Evolutionary conservation across 2,113 vertebrate genomes (phyloP), one percentile per base, ranked within the genome.

Genomic region (Chascanopsetta lugubris): DNA sequence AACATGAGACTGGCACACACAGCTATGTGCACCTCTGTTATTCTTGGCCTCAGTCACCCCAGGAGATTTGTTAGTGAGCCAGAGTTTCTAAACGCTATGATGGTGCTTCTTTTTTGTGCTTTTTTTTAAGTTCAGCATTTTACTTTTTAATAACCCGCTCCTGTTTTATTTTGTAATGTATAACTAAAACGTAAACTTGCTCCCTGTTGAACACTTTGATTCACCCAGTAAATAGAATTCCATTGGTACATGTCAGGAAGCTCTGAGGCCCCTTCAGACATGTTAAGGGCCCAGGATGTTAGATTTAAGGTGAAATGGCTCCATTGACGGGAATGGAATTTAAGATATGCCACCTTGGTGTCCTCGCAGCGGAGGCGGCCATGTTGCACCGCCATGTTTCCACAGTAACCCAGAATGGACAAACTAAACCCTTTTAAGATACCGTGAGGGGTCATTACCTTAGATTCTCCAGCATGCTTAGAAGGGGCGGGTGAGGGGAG

Each of bases 31-130:
- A 22, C 30, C 10, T 4, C 43, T 55, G n/a, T 34, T 61, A 47
- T 51, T 65, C 47, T 57, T 21, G 24, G 54, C 72, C 45, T 26
- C 47, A 55, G 43, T 38, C 25, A 47, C 69, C 54, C 2, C 8
- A 36, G 43, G 64, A 66, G 21, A 7, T 51, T 75, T 27, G 24
- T 73, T 66, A 57, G 24, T 13, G 2, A 57, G 2, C 38, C 51
- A 48, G 17, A 36, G n/a, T 43, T 6, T 43, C 40, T 43, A 34
- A 34, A 34, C 12, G 34, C 34, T 15, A 5, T 13, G 13, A 13
- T 12, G 3, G 26, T 13, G 24, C 20, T 42, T 5, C 20, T 51
- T 51, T 58, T n/a, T n/a, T n/a, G n/a, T n/a, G n/a, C 4, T 20
- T 15, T 2, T 40, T 21, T 18, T 20, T 7, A 22, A 47, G 7